These are phyloP conservation scores for Champsocephalus gunnari DNA, from an alignment of 2,797 vertebrate species.

Conservation along the genomic window DNA sequence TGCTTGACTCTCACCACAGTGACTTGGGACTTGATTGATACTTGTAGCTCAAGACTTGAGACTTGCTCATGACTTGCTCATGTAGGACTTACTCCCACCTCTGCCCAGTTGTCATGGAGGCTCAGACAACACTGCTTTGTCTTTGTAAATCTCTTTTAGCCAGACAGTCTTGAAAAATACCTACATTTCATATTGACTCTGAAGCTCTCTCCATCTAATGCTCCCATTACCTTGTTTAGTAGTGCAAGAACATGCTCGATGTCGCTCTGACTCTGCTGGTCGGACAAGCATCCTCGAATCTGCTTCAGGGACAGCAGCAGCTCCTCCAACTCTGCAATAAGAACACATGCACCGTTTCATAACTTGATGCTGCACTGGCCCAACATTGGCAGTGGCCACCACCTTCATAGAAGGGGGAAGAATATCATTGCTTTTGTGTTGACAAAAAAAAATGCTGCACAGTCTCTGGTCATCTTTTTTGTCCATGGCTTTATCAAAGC, in stretches of 20 bases:
- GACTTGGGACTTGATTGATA: no score
- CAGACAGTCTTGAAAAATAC: slow-evolving; percentile 15
- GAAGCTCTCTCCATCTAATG: slow-evolving; percentile 2
- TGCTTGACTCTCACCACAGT: no score
- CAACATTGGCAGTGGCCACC: no score
- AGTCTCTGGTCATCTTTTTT: no score
- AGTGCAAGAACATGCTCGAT: slow-evolving; percentile 93
- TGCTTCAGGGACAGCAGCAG: slow-evolving; percentile 95
- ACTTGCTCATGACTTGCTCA: no score
- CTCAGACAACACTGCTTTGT: background rate
- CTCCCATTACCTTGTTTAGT: slow-evolving; percentile 88
- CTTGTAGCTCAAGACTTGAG: no score
- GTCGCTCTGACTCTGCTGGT: slow-evolving; percentile 96
- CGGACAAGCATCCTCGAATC: slow-evolving; percentile 91
- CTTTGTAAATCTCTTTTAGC: slow-evolving; percentile 11
- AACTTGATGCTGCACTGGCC: no score
- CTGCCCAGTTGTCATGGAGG: background rate
- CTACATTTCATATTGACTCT: background rate
- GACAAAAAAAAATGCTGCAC: no score
- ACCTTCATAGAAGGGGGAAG: no score
- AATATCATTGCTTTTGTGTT: no score
- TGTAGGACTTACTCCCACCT: no score
- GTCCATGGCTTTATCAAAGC: no score
- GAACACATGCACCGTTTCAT: slow-evolving; percentile 34
- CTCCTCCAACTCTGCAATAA: slow-evolving; percentile 92